Conservation (phyloP, 2,797 vertebrate species). For the Scolopax rusticola region DNA sequence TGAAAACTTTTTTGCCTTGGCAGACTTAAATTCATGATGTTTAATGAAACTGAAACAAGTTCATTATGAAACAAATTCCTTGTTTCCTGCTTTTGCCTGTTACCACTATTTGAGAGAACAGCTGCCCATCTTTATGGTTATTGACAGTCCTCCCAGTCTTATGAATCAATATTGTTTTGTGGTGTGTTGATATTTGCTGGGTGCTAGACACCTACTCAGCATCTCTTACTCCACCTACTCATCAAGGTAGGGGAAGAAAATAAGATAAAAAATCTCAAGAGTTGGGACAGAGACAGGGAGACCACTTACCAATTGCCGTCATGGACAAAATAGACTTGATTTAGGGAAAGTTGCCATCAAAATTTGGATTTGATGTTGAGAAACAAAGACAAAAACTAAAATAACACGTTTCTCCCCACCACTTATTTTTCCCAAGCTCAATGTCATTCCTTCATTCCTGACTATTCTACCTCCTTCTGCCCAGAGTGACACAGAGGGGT, state of each 20-base stretch:
- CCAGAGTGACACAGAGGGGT: accelerated
- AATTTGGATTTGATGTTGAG: not conserved
- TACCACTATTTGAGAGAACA: not conserved
- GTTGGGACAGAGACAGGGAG: not conserved
- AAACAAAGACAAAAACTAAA: not conserved
- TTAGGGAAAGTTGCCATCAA: not conserved
- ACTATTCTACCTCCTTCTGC: not conserved
- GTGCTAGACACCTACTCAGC: not conserved
- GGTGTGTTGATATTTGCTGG: not conserved
- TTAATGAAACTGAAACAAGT: not conserved
- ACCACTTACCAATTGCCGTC: not conserved
- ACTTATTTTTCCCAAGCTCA: not conserved
- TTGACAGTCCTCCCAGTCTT: not conserved
- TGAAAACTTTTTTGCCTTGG: not conserved
- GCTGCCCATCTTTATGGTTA: not conserved
- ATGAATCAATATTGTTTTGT: not conserved
- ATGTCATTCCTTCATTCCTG: not conserved
- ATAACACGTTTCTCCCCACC: not conserved
- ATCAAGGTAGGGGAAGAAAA: not conserved
- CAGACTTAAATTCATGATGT: not conserved
- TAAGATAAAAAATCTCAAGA: not conserved
- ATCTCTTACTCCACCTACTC: not conserved
- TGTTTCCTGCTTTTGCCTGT: not conserved
- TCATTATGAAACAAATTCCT: not conserved
- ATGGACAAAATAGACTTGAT: not conserved